A percentile compares a stretch with the other conserved stretches of the same genome.
These are phyloP conservation scores for Pangasius krempfi DNA, from an alignment of 2,797 vertebrate species.

Conservation along the genomic window DNA sequence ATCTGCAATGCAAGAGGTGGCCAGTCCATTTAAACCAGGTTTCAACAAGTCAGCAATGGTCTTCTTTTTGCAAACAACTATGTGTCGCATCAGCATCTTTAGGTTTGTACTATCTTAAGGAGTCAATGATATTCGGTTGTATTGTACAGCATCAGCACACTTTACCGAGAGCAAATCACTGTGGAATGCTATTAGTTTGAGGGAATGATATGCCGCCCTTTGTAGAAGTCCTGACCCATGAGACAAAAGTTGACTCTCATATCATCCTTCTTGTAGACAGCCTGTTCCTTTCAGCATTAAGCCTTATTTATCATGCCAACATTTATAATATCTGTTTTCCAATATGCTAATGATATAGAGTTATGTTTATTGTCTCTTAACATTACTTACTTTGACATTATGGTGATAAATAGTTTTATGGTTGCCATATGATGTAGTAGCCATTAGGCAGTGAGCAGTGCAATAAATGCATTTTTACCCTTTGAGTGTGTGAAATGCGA, in stretches of 20 bases:
- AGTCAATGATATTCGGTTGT: conserved; percentile 33
- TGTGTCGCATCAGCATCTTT: conserved; percentile 15
- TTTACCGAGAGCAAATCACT: not conserved
- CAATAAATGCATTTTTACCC: conserved; percentile 59
- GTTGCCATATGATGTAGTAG: conserved; percentile 44
- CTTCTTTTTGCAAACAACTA: not conserved
- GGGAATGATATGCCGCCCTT: conserved; percentile 29
- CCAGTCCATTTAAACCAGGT: not conserved
- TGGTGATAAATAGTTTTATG: conserved; percentile 4
- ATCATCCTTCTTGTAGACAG: conserved; percentile 19
- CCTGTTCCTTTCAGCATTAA: conserved; percentile 14
- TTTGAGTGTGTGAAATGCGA: conserved; percentile 35
- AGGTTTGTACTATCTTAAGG: conserved; percentile 23
- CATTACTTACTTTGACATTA: conserved; percentile 22
- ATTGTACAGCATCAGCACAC: conserved; percentile 42
- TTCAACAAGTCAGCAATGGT: not conserved
- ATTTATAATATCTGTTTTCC: not conserved
- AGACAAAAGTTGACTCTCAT: conserved; percentile 24
- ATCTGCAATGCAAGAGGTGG: not conserved
- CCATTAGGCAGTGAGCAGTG: conserved; percentile 52
- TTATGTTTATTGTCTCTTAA: not conserved
- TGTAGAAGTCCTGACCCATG: conserved; percentile 37
- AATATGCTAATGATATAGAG: conserved; percentile 19
- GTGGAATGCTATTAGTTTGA: conserved; percentile 40
- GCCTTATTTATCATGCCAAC: not conserved